phyloP scores from a whole-genome alignment of 1,140 invertebrate species.

The Drosophila carrolli region DNA sequence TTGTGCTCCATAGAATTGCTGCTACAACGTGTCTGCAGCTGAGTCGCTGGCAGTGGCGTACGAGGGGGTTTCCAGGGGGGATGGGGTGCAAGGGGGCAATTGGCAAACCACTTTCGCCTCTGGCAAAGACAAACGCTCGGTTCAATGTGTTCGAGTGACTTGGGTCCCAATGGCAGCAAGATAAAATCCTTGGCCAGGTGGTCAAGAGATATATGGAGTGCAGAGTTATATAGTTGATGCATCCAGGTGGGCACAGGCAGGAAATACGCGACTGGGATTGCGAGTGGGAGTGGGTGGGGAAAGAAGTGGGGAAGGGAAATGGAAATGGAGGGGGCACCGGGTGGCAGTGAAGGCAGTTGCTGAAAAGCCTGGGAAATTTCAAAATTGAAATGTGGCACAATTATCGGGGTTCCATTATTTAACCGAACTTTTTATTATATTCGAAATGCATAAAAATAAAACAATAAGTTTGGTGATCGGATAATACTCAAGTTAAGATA shows the following conservation, averaged over 20 bases:
- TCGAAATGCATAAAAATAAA: no score
- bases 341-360: slow-evolving; percentile 8
- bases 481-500: no score
- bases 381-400: slow-evolving; percentile 32
- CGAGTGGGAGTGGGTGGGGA: not conserved
- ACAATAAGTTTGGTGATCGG: no score
- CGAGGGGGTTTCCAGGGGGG: not conserved
- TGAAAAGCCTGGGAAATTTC: slow-evolving; percentile 24
- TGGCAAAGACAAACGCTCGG: slow-evolving; percentile 34
- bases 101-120: slow-evolving; percentile 68
- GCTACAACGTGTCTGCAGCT: slow-evolving; percentile 28
- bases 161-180: slow-evolving; percentile 12
- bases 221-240: slow-evolving; percentile 39
- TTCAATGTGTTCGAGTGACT: slow-evolving; percentile 34
- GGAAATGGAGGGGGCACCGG: not conserved
- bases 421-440: not conserved
- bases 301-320: no score
- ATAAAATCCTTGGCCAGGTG: slow-evolving; percentile 54
- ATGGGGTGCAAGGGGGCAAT: slow-evolving; percentile 8
- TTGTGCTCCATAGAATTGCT: slow-evolving; percentile 67
- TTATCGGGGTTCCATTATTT: slow-evolving; percentile 8
- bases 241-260: slow-evolving; percentile 45
- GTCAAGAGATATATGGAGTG: slow-evolving; percentile 43
- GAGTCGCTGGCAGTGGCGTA: slow-evolving; percentile 1
- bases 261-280: not conserved